These are phyloP conservation scores for Columba guinea DNA, from an alignment of 2,797 vertebrate genomes.

Conservation along the genomic window DNA sequence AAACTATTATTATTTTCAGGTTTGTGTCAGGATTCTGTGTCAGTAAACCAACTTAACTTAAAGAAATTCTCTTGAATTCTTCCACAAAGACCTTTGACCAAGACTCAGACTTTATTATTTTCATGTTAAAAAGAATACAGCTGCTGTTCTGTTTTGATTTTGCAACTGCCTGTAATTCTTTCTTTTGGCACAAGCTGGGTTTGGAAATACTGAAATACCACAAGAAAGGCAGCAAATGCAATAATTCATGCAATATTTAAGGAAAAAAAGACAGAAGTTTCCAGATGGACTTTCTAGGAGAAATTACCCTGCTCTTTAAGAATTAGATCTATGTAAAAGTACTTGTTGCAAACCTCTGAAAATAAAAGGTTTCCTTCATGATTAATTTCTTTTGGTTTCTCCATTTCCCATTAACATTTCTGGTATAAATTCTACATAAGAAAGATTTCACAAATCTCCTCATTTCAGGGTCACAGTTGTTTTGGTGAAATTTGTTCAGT, in stretches of 20 bases:
- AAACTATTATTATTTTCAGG: not conserved
- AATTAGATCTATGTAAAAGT: not conserved
- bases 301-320: not conserved
- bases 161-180: not conserved
- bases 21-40: not conserved
- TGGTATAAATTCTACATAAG: not conserved
- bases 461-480: not conserved
- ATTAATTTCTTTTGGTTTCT: constrained; percentile 34
- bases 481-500: constrained; percentile 21
- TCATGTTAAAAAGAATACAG: not conserved
- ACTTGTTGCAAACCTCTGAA: not conserved
- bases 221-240: not conserved
- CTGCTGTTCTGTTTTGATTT: not conserved
- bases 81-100: not conserved
- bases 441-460: constrained; percentile 20
- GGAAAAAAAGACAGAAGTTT: not conserved
- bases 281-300: not conserved
- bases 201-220: not conserved
- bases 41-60: not conserved
- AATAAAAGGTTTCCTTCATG: not conserved
- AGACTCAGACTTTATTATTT: not conserved
- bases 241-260: not conserved
- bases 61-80: not conserved
- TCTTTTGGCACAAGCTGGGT: not conserved
- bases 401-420: not conserved